Percentiles rank a stretch among this genome's conserved stretches.
phyloP scores from a whole-genome alignment of 2,888 invertebrate genomes.

The Trachelus stipa region DNA sequence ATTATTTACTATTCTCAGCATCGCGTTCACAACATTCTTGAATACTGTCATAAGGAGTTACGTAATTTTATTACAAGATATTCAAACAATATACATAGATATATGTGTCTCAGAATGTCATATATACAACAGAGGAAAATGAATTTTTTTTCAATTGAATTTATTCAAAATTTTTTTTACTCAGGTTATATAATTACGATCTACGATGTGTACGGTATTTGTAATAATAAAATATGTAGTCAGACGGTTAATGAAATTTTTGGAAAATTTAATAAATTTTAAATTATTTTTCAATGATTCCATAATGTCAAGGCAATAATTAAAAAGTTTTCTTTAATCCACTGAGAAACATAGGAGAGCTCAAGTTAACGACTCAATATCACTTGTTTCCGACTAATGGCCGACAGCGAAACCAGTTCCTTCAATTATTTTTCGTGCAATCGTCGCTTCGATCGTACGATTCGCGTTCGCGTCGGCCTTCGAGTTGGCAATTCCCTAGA shows the following conservation, averaged over 20 bases:
- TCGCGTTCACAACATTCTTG: background rate
- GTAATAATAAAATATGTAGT: background rate
- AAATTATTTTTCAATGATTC: slow-evolving; percentile 43
- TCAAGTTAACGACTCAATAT: slow-evolving; percentile 32
- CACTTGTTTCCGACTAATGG: slow-evolving; percentile 4
- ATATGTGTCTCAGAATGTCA: background rate
- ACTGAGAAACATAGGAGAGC: slow-evolving; percentile 21
- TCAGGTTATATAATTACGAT: too few relatives aligned
- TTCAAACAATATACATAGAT: background rate
- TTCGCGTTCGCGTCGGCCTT: background rate
- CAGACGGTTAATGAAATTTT: background rate
- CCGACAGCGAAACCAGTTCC: slow-evolving; percentile 33
- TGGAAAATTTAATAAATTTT: background rate
- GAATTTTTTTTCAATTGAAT: too few relatives aligned
- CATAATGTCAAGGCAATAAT: slow-evolving; percentile 31
- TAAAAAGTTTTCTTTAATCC: slow-evolving; percentile 4
- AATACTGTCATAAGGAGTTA: background rate
- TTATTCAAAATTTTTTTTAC: background rate
- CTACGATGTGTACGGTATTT: slow-evolving; percentile 10
- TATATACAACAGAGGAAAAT: too few relatives aligned
- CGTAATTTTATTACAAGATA: background rate
- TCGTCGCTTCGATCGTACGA: slow-evolving; percentile 2
- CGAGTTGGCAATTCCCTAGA: background rate
- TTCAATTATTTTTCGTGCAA: slow-evolving; percentile 23
- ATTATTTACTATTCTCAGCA: background rate